Conservation (phyloP, 2,797 vertebrate species). For the Heteromormyrus szaboi region DNA sequence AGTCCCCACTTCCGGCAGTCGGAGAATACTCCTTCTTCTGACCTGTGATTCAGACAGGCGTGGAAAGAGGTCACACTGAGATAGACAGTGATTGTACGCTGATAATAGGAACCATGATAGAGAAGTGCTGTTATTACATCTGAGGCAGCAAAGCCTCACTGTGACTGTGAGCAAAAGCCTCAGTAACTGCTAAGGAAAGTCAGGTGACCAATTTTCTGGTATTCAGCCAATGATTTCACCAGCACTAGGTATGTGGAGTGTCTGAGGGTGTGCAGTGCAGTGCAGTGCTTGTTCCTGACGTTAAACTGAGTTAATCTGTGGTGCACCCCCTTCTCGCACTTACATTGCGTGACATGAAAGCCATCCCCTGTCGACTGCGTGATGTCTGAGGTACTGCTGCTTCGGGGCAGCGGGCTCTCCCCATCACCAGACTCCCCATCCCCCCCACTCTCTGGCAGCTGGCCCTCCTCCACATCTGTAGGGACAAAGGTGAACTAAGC, state of each 20-base stretch:
- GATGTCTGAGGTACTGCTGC: slow-evolving; percentile 90
- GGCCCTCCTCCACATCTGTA: slow-evolving; percentile 86
- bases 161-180: neutral
- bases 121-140: neutral
- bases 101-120: neutral
- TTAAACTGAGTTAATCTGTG: neutral
- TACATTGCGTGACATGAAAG: slow-evolving; percentile 65
- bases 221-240: neutral
- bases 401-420: slow-evolving; percentile 75
- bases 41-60: slow-evolving; percentile 49
- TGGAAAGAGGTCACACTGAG: too few species aligned
- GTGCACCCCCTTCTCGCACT: neutral
- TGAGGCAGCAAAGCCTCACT: slow-evolving; percentile 8
- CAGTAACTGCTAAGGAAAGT: neutral
- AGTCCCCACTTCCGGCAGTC: slow-evolving; percentile 65
- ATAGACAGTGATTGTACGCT: too few species aligned
- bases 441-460: slow-evolving; percentile 67
- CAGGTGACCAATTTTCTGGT: neutral
- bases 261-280: neutral
- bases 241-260: neutral
- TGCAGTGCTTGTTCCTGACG: neutral
- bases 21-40: slow-evolving; percentile 71
- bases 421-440: slow-evolving; percentile 64
- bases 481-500: slow-evolving; percentile 21
- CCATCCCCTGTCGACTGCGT: slow-evolving; percentile 71